Evolutionary conservation across 2,113 vertebrate genomes (phyloP).

Genomic region (Arvicanthis niloticus): DNA sequence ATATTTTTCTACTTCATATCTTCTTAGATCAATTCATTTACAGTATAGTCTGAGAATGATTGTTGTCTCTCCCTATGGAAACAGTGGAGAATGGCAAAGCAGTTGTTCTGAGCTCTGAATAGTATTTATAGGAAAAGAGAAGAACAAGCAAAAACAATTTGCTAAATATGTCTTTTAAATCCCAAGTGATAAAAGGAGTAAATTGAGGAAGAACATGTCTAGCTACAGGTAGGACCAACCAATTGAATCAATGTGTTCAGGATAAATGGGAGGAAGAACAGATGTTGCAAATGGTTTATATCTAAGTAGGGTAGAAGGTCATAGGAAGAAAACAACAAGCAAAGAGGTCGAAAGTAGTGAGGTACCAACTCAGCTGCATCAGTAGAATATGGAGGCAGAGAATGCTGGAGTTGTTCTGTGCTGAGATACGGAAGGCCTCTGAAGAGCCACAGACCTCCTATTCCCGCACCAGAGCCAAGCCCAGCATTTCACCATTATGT

Average conservation of each 20-base stretch:
- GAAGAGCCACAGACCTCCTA: slow-evolving; percentile 60
- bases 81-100: too few species aligned
- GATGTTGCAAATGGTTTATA: background rate
- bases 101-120: too few species aligned
- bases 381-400: background rate
- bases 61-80: too few species aligned
- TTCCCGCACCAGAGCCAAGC: too few species aligned
- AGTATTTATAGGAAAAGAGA: background rate
- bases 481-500: too few species aligned
- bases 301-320: background rate
- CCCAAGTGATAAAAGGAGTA: background rate
- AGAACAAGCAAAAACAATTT: background rate
- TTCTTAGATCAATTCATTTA: too few species aligned
- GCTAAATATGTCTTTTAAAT: background rate
- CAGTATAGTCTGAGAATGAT: too few species aligned
- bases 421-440: background rate
- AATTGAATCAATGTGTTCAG: background rate
- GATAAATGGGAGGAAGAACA: background rate
- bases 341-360: background rate
- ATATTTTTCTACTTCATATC: background rate
- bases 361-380: background rate
- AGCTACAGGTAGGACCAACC: background rate
- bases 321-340: background rate
- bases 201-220: background rate
- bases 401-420: background rate